Base-by-base conservation (phyloP, 2,113 vertebrate genomes). In the Glaucomys volans region DNA sequence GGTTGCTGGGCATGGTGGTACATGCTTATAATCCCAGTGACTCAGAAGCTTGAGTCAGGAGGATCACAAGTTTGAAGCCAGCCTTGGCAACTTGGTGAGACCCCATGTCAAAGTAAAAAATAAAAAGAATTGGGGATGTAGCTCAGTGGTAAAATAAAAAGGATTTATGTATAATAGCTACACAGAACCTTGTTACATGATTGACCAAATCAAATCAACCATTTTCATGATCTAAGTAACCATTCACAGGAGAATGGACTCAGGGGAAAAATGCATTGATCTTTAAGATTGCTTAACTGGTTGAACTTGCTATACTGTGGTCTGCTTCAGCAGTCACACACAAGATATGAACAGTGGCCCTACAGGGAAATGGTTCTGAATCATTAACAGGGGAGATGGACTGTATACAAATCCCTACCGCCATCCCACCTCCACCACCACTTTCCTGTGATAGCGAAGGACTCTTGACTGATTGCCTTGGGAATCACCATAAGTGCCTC, bases 201-300 rank as follows among this genome's bases (percentile, higher is more conserved):
- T 69, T 81, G 50, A 89, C 64, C 59, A 89, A 94, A 89, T 91
- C n/a, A 79, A 0, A 57, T 75, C 4, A 64, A 17, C 16, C 35
- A 94, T 66, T 14, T 85, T 94, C 47, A 52, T 52, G 50, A 93
- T 94, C 47, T 84, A 87, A 87, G 40, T 94, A 85, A 82, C 52
- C 35, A 71, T 44, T 91, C 50, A 85, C 37, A 84, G 37, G 24
- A 89, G 59, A 79, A 81, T 76, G 71, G 71, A 80, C 17, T 8
- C 28, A 77, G 59, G 85, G 47, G 50, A 67, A 91, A 94, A 71
- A 80, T 50, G 8, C 4, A 72, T 6, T 35, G 37, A 64, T 94
- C 24, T 84, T 84, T 52, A 88, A 67, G 76, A 77, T 30, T 64
- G 22, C 44, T 93, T 95, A 87, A 87, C 66, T 81, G 32, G 88